Evolutionary conservation across 30 jellyfish, hydroid and myxozoan genomes (phyloP).

Genomic region (Morbakka virulenta): DNA sequence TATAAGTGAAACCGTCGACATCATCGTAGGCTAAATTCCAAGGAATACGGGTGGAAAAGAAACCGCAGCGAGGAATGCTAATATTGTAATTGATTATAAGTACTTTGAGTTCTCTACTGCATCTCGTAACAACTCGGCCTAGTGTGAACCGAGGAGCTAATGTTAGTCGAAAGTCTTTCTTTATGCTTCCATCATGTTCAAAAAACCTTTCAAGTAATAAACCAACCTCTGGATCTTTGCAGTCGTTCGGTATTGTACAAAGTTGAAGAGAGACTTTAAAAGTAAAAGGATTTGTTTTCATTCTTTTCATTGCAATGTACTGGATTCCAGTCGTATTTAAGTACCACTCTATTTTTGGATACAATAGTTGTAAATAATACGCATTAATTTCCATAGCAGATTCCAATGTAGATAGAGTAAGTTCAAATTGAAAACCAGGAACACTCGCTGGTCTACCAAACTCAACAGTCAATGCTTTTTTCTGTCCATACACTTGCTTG

Average conservation of each 20-base stretch:
- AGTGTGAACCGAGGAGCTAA: slow-evolving; percentile 13
- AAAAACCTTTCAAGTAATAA: neutral
- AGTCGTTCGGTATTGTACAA: slow-evolving; percentile 42
- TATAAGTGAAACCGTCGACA: slow-evolving; percentile 37
- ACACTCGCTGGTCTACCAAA: slow-evolving; percentile 20
- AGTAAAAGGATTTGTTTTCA: neutral
- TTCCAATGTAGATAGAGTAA: neutral
- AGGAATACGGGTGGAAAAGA: slow-evolving; percentile 51
- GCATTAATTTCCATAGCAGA: neutral
- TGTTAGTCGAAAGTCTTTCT: slow-evolving; percentile 10
- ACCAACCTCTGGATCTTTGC: slow-evolving; percentile 1
- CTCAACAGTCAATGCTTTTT: neutral
- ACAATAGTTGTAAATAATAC: neutral
- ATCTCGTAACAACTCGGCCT: slow-evolving; percentile 5
- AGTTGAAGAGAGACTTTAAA: neutral
- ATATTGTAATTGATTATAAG: slow-evolving; percentile 15
- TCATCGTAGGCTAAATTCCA: slow-evolving; percentile 41
- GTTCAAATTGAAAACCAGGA: slow-evolving; percentile 7
- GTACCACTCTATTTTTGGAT: neutral
- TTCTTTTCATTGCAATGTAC: slow-evolving; percentile 7
- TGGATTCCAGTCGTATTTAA: slow-evolving; percentile 5
- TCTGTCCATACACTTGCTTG: neutral
- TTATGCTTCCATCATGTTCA: neutral
- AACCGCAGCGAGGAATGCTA: slow-evolving; percentile 75
- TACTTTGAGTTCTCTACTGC: slow-evolving; percentile 44